These are phyloP conservation scores for Odontophorus gujanensis DNA, from an alignment of 2,113 vertebrate genomes.

Conservation along the genomic window DNA sequence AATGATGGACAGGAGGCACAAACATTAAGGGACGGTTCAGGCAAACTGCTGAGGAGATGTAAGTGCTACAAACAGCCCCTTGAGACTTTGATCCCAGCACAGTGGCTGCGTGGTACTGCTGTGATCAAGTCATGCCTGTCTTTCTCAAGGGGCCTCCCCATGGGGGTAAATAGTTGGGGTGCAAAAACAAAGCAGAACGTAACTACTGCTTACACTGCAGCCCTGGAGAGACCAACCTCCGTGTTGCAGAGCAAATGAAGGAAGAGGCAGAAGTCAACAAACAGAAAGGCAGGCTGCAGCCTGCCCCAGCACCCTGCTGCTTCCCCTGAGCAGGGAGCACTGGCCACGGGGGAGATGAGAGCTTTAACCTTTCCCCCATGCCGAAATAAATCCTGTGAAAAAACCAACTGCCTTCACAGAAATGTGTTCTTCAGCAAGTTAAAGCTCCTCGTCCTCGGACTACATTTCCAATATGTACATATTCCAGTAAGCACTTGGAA, in stretches of 20 bases:
- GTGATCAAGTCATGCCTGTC: background rate
- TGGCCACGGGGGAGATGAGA: fast-evolving
- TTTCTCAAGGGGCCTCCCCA: background rate
- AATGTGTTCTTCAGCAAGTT: conserved; percentile 14
- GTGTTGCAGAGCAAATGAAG: background rate
- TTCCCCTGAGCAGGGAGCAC: background rate
- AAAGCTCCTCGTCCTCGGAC: background rate
- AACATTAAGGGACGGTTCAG: background rate
- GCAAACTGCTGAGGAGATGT: background rate
- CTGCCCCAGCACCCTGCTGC: background rate
- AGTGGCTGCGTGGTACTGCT: background rate
- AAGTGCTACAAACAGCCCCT: background rate
- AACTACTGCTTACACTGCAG: background rate
- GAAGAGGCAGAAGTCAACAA: background rate
- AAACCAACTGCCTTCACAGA: background rate
- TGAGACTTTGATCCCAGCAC: background rate
- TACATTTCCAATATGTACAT: background rate
- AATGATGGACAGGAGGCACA: background rate
- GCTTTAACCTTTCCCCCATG: background rate
- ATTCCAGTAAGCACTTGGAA: background rate
- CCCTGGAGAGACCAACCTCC: background rate
- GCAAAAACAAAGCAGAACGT: background rate
- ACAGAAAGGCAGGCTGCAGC: background rate
- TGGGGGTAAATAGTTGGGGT: background rate
- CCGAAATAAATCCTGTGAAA: background rate